Evolutionary conservation across 2,113 vertebrate species (phyloP).

Genomic region (Hymenochirus boettgeri): DNA sequence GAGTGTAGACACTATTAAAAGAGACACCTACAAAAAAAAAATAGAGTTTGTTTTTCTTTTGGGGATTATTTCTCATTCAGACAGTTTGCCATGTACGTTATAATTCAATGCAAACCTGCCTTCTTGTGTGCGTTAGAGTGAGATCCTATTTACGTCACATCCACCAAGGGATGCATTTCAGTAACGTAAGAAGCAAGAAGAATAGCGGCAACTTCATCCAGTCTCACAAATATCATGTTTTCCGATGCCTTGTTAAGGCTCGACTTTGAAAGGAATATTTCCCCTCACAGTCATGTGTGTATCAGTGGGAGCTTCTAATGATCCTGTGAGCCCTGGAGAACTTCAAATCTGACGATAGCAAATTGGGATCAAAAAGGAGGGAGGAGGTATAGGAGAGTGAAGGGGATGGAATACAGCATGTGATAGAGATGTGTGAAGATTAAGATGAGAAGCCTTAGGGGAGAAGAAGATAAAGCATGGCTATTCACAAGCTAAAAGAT

Average conservation of each 20-base stretch:
- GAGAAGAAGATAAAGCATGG: background rate
- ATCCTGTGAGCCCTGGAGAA: slow-evolving; percentile 6
- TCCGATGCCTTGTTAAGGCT: background rate
- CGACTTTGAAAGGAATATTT: slow-evolving; percentile 1
- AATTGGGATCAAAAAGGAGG: background rate
- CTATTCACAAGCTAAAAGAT: no score
- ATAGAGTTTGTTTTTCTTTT: background rate
- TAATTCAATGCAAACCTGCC: no score
- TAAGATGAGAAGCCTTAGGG: background rate
- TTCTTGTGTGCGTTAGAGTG: no score
- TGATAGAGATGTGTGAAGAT: background rate
- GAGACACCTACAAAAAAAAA: slow-evolving; percentile 75
- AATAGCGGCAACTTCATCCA: background rate
- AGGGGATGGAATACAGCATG: background rate
- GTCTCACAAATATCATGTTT: background rate
- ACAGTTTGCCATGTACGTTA: no score
- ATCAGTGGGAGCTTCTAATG: slow-evolving; percentile 10
- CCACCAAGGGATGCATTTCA: background rate
- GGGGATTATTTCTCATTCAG: no score
- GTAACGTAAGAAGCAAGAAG: background rate
- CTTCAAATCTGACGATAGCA: slow-evolving; percentile 8
- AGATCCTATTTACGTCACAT: background rate
- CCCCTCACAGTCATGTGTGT: background rate
- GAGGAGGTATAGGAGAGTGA: background rate
- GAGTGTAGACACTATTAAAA: slow-evolving; percentile 98